Evolutionary conservation across 2,888 invertebrate species (phyloP), one percentile per base, ranked within the genome.

Genomic region (Conchocele bisecta): DNA sequence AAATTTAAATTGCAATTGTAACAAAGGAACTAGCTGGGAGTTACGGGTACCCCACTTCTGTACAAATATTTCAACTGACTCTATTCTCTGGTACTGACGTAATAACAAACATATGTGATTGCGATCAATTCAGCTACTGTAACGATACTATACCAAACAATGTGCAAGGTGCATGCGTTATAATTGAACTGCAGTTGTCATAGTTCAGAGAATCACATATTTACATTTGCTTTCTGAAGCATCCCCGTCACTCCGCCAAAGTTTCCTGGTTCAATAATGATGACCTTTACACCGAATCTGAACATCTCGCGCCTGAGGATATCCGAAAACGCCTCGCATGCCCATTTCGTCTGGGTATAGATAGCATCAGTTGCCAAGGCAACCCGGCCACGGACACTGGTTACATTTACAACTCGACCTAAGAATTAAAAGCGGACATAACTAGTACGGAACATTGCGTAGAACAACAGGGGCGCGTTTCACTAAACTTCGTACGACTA

Each of bases 361-460:
- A 72, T 61, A 20, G 65, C 75, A 33, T 72, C 66, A 6, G 70
- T 31, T 0, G 81, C 77, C 26, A 48, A 26, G 0, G 80, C 83
- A 50, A 89, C 69, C 26, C 89, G 72, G 22, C 91, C 91, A 31
- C 87, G 85, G 1, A 90, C 86, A 53, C 89, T 89, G 15, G 89
- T 85, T 1, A 90, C 84, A 20, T 89, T 89, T 5, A 91, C 80
- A 46, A 91, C 83, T 48, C 91, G 82, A 39, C 91, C 91, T 75
- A 51, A 3, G 39, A 61, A 13, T 9, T 26, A 50, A 6, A 54
- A 13, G n/a, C n/a, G n/a, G n/a, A n/a, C n/a, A n/a, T n/a, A n/a
- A n/a, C n/a, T n/a, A n/a, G n/a, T n/a, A n/a, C n/a, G n/a, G n/a
- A n/a, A n/a, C n/a, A n/a, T n/a, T n/a, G n/a, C n/a, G n/a, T n/a